Evolutionary conservation across 37 sponge, comb jelly and placozoan genomes (phyloP), one percentile per base, ranked within the genome.

Genomic region (Agelas oroides): DNA sequence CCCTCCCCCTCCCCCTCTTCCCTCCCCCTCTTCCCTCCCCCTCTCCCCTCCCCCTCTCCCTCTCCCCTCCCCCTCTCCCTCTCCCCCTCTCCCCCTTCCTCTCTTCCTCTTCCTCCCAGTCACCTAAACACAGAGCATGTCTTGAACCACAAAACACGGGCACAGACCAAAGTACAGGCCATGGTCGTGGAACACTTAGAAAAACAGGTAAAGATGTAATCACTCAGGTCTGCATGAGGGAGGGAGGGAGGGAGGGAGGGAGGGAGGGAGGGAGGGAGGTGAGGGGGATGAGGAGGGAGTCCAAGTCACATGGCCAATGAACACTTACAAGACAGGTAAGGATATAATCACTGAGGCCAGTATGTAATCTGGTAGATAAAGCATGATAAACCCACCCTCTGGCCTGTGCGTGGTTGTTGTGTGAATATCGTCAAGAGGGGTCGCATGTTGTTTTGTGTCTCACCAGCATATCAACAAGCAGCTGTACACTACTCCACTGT

Each of bases 111-210:
- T 68, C 21, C 71, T 18, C 59, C 24, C 82, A 90, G 91, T 65
- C 91, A 90, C 72, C 41, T 90, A 33, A 30, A 19, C 31, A 60
- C 75, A 8, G 91, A 90, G 18, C 91, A 90, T 46, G 23, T 1
- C 6, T 34, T 71, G 35, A 69, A 34, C 11, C 19, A 46, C 33
- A 85, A 63, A 55, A 79, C 82, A 5, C 35, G 62, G 30, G 81
- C 86, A 0, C 91, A 90, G 77, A 35, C 75, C 31, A 90, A 76
- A 85, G 80, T 90, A 23, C 91, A 90, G 71, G 34, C 19, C 0
- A 23, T 81, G 62, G 16, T 90, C 59, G 86, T 90, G 46, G 84
- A 77, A 8, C 84, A 79, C 52, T 33, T 84, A 37, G 73, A 84
- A 3, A 59, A 73, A 28, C 85, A 79, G 79, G 90, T 84, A 57